phyloP scores from a whole-genome alignment of 2,888 invertebrate genomes.

The Drosophila neoperkinsi region DNA sequence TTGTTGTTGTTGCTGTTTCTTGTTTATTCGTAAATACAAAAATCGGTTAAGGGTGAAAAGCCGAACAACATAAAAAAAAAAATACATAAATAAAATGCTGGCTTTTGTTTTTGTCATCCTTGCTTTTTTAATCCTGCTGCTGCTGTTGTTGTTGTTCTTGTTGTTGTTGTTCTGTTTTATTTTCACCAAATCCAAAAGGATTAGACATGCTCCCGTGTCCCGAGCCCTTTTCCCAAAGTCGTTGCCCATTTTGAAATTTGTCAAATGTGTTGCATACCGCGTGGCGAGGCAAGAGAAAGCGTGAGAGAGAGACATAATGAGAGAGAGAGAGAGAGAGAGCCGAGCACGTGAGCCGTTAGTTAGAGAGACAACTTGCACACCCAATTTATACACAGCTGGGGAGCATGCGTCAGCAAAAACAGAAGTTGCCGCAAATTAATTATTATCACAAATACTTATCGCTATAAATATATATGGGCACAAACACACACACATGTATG shows the following conservation, averaged over 20 bases:
- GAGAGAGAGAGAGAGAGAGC: background rate
- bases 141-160: slow-evolving; percentile 61
- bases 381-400: background rate
- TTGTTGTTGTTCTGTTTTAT: slow-evolving; percentile 23
- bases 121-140: slow-evolving; percentile 64
- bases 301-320: background rate
- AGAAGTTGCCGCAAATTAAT: slow-evolving; percentile 23
- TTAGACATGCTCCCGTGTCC: slow-evolving; percentile 28
- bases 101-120: slow-evolving; percentile 56
- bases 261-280: slow-evolving; percentile 45
- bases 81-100: slow-evolving; percentile 1
- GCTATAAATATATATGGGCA: slow-evolving; percentile 15
- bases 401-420: slow-evolving; percentile 30
- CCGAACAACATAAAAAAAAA: background rate
- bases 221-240: background rate
- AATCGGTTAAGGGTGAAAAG: slow-evolving; percentile 48
- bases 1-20: slow-evolving; percentile 26
- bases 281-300: slow-evolving; percentile 15
- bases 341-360: slow-evolving; percentile 42
- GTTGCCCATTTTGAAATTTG: slow-evolving; percentile 13
- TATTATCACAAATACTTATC: slow-evolving; percentile 36
- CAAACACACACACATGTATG: background rate
- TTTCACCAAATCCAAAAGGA: slow-evolving; percentile 44
- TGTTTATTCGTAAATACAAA: slow-evolving; percentile 42
- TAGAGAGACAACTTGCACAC: slow-evolving; percentile 2